phyloP scores from a whole-genome alignment of 2,113 vertebrate species.

The Anser brachyrhynchus region DNA sequence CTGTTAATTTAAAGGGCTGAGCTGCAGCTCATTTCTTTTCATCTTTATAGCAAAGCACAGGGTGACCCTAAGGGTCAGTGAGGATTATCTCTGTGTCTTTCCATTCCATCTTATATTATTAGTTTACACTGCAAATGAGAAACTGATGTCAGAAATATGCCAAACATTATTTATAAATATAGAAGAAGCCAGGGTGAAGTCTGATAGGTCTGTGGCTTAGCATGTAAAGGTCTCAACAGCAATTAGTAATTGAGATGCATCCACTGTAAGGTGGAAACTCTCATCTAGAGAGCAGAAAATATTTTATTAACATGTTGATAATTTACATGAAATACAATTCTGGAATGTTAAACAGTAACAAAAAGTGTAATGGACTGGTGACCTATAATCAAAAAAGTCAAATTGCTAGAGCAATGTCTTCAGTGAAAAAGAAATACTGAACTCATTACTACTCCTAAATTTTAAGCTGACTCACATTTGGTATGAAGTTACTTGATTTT shows the following conservation, averaged over 20 bases:
- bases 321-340: neutral
- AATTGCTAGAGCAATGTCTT: neutral
- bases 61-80: constrained; percentile 50
- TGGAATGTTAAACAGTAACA: neutral
- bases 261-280: neutral
- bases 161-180: constrained; percentile 53
- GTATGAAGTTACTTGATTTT: neutral
- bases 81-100: constrained; percentile 49
- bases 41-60: constrained; percentile 56
- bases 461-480: neutral
- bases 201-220: neutral
- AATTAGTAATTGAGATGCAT: constrained; percentile 31
- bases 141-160: constrained; percentile 43
- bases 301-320: neutral
- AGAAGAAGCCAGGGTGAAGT: neutral
- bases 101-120: constrained; percentile 39
- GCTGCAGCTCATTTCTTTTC: constrained; percentile 65
- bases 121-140: constrained; percentile 57
- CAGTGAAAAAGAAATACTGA: neutral
- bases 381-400: neutral
- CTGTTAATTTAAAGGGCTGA: constrained; percentile 60
- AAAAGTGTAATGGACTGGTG: neutral
- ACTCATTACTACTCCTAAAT: neutral
- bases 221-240: constrained; percentile 11
- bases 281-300: neutral